phyloP scores from a whole-genome alignment of 2,797 vertebrate genomes.

The Protonibea diacanthus region DNA sequence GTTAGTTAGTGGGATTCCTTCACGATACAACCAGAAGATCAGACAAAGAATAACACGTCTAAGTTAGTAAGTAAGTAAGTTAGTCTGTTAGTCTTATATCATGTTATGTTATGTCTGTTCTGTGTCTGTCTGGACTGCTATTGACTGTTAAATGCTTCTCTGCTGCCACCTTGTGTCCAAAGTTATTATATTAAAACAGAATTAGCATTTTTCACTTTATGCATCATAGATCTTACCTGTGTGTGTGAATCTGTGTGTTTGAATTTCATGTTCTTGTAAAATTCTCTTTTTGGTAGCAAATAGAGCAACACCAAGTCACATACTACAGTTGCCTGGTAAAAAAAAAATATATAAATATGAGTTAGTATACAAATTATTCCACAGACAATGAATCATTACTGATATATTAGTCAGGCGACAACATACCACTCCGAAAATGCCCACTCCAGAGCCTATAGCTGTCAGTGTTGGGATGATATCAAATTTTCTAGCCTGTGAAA shows the following conservation, averaged over 20 bases:
- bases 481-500: conserved; percentile 93
- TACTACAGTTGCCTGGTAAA: conserved; percentile 92
- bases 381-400: not conserved
- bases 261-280: conserved; percentile 98
- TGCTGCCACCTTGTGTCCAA: conserved; percentile 76
- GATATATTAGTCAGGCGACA: not conserved
- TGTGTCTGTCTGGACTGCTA: not conserved
- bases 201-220: not conserved
- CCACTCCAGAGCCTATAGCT: conserved; percentile 96
- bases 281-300: conserved; percentile 92
- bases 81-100: too few relatives aligned
- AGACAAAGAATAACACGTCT: not conserved
- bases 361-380: not conserved
- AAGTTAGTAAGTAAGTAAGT: too few relatives aligned
- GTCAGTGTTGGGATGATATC: conserved; percentile 97
- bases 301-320: conserved; percentile 95
- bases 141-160: conserved; percentile 19
- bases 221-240: conserved; percentile 66
- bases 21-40: too few relatives aligned
- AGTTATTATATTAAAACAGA: not conserved
- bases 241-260: conserved; percentile 85
- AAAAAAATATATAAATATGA: conserved; percentile 21
- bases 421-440: conserved; percentile 98
- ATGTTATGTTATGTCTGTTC: not conserved
- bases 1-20: accelerated